phyloP scores from a whole-genome alignment of 2,797 vertebrate genomes.

The Anguilla obscura region DNA sequence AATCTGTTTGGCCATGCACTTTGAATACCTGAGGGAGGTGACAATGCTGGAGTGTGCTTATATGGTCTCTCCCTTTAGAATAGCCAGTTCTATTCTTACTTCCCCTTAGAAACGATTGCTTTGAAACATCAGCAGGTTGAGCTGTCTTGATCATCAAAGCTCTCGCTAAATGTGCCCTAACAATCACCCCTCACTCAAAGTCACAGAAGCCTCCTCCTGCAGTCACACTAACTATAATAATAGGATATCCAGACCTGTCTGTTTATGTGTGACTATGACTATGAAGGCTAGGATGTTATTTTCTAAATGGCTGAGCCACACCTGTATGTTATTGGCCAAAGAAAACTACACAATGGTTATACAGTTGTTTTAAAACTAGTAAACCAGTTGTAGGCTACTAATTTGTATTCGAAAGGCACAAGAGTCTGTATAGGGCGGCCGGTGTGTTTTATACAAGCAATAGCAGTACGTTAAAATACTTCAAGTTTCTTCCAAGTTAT shows the following conservation, averaged over 20 bases:
- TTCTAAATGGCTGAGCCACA: neutral
- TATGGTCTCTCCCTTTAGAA: no score
- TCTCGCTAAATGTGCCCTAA: neutral
- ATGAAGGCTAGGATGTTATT: neutral
- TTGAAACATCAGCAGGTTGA: neutral
- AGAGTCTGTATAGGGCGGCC: neutral
- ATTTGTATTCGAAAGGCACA: neutral
- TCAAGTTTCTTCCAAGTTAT: neutral
- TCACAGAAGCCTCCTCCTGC: neutral
- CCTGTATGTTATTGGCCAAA: neutral
- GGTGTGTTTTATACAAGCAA: neutral
- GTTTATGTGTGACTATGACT: neutral
- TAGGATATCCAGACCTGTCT: neutral
- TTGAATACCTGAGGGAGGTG: no score
- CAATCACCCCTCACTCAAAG: neutral
- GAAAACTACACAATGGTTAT: neutral
- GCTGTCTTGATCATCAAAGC: neutral
- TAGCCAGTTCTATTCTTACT: neutral
- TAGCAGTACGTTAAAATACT: constrained; percentile 7
- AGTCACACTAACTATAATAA: neutral
- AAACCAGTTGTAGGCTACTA: neutral
- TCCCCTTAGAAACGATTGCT: neutral
- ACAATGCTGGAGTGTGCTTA: no score
- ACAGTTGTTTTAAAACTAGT: neutral
- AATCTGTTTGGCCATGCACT: neutral